Evolutionary conservation across 1,140 invertebrate species (phyloP).

Genomic region (Bombus confusus): DNA sequence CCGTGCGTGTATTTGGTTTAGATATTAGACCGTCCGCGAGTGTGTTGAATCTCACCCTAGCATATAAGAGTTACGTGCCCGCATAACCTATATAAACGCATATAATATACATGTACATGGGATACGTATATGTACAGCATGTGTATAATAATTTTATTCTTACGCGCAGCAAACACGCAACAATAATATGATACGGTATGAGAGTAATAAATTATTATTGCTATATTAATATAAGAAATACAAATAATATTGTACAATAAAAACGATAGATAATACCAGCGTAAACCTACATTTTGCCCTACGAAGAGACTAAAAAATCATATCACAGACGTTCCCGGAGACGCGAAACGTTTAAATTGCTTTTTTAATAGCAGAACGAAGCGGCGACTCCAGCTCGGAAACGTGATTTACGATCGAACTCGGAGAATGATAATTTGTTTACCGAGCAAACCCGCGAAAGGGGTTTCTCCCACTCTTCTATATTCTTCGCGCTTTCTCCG

Average conservation of each 20-base stretch:
- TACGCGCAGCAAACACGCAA: too few relatives aligned
- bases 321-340: not conserved
- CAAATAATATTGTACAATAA: not conserved
- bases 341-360: conserved; percentile 14
- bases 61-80: too few relatives aligned
- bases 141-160: not conserved
- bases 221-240: not conserved
- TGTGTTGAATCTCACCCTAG: not conserved
- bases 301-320: not conserved
- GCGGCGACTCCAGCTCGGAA: conserved; percentile 4
- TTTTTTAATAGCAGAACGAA: conserved; percentile 15
- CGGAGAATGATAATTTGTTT: conserved; percentile 41
- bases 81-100: too few relatives aligned
- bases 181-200: not conserved
- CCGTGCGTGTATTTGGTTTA: not conserved
- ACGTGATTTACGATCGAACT: conserved; percentile 44
- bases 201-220: not conserved
- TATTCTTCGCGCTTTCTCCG: not conserved
- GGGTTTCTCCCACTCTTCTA: conserved; percentile 37
- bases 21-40: too few relatives aligned
- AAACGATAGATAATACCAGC: not conserved
- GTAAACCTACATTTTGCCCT: not conserved
- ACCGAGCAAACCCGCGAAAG: conserved; percentile 42
- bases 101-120: not conserved
- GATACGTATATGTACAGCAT: too few relatives aligned